phyloP scores from a whole-genome alignment of 37 sponge, comb jelly and placozoan species.

The Cladorhizidae sp. region DNA sequence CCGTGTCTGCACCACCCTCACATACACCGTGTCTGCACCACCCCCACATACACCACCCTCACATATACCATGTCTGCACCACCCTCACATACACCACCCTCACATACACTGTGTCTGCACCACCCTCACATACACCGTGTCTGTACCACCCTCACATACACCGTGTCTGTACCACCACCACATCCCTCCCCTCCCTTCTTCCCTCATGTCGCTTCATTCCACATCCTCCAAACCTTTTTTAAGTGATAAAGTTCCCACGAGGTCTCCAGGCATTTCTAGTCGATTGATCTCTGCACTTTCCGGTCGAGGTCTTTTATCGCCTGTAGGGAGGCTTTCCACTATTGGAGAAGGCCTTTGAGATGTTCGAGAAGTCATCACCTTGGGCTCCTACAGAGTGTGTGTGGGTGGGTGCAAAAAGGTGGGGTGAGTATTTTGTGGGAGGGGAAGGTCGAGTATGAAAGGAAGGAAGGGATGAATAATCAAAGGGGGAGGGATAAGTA shows the following conservation, averaged over 20 bases:
- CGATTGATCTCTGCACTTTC: conserved; percentile 18
- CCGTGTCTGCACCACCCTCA: no score
- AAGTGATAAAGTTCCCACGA: conserved; percentile 27
- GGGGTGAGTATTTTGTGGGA: no score
- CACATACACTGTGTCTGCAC: no score
- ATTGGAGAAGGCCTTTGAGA: background rate
- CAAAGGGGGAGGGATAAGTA: background rate
- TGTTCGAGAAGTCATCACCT: background rate
- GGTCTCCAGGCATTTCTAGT: conserved; percentile 30
- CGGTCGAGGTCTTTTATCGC: background rate
- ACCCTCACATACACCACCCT: no score
- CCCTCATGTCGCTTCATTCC: background rate
- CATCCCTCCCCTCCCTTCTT: background rate
- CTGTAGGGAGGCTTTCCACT: background rate
- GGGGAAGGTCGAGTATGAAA: no score
- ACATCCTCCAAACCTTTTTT: conserved; percentile 30
- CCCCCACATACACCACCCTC: no score
- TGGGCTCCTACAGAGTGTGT: conserved; percentile 1
- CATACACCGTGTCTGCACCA: no score
- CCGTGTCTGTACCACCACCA: background rate
- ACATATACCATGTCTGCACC: no score
- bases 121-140: no score
- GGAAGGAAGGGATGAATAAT: background rate
- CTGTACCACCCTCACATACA: no score
- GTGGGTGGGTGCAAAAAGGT: no score